These are phyloP conservation scores for Microctonus aethiopoides DNA, from an alignment of 2,888 invertebrate genomes.

Conservation along the genomic window DNA sequence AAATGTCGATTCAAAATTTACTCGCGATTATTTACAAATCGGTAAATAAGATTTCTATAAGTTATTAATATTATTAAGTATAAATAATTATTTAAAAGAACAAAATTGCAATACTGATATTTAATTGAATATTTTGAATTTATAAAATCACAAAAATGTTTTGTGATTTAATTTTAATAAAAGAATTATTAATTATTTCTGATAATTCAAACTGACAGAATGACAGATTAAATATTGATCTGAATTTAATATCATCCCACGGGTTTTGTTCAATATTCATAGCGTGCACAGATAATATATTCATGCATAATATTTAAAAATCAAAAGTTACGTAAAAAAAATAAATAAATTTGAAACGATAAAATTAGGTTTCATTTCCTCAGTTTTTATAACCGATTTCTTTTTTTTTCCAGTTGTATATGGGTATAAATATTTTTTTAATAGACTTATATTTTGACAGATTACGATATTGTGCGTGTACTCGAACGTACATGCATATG, in stretches of 20 bases:
- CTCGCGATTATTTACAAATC: not conserved
- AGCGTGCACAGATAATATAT: not conserved
- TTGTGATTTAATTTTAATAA: not conserved
- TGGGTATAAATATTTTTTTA: constrained; percentile 6
- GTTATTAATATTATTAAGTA: not conserved
- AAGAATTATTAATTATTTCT: not conserved
- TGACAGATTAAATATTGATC: not conserved
- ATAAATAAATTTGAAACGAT: not conserved
- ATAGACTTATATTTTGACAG: constrained; percentile 10
- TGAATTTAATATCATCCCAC: not conserved
- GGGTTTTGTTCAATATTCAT: not conserved
- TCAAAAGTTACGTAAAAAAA: not conserved
- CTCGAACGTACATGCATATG: not conserved
- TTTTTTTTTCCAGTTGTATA: not conserved
- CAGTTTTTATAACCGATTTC: constrained; percentile 7
- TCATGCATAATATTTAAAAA: not conserved
- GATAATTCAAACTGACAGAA: not conserved
- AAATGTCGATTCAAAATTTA: not conserved
- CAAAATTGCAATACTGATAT: too few species aligned
- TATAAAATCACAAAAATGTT: not conserved
- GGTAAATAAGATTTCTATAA: constrained; percentile 14
- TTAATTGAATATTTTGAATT: too few species aligned
- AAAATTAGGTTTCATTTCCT: not conserved
- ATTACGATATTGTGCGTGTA: constrained; percentile 10
- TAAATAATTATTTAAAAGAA: too few species aligned